These are phyloP conservation scores for Platycnemis pennipes DNA, from an alignment of 2,888 invertebrate species.

Conservation along the genomic window DNA sequence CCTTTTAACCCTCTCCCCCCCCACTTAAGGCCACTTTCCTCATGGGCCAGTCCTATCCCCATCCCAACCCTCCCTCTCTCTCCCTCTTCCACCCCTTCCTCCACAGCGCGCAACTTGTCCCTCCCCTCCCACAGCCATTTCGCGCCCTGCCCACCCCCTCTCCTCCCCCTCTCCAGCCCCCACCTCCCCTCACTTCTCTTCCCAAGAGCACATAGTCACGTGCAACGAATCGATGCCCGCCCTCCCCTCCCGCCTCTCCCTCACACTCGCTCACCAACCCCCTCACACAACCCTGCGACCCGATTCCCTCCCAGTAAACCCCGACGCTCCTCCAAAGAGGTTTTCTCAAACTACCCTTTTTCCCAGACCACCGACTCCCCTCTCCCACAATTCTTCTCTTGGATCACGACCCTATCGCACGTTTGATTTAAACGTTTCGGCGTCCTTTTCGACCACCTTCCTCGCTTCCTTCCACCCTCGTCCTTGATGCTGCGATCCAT, in stretches of 20 bases:
- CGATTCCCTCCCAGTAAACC: neutral
- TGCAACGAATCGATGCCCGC: conserved; percentile 61
- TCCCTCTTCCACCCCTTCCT: neutral
- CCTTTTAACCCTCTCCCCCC: conserved; percentile 9
- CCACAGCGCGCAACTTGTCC: neutral
- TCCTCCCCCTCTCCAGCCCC: neutral
- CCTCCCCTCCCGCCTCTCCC: neutral
- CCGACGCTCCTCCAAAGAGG: neutral
- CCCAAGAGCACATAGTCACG: conserved; percentile 49
- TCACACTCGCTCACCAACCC: neutral
- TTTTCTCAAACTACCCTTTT: neutral
- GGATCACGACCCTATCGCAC: neutral
- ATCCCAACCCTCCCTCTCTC: neutral
- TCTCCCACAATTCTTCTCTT: too few relatives aligned
- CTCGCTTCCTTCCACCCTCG: neutral
- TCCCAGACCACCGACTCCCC: too few relatives aligned
- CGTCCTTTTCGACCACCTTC: neutral
- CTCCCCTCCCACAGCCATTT: neutral
- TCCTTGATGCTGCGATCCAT: neutral
- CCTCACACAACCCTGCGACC: neutral
- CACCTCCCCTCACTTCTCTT: neutral
- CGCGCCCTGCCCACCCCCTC: neutral
- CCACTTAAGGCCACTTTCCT: neutral
- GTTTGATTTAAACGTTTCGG: neutral
- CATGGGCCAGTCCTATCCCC: conserved; percentile 53